Percentiles rank a stretch among this genome's conserved stretches.
These are phyloP conservation scores for Laticauda colubrina DNA, from an alignment of 2,113 vertebrate species.

Conservation along the genomic window DNA sequence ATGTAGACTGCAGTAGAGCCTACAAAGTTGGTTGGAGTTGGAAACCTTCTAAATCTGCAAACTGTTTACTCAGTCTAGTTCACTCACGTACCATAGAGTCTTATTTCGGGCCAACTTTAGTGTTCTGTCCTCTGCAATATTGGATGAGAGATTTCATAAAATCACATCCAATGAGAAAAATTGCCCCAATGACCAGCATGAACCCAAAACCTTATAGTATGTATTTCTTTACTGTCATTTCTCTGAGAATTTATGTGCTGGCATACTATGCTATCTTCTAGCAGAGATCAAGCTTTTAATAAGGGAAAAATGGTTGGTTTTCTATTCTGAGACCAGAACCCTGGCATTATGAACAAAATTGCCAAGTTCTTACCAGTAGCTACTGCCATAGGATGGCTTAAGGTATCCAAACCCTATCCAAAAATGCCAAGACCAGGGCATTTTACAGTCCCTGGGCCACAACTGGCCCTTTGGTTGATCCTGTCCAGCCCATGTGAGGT, in stretches of 20 bases:
- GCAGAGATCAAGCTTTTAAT: background rate
- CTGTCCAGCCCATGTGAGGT: background rate
- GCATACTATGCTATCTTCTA: background rate
- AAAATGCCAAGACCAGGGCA: background rate
- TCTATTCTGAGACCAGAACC: background rate
- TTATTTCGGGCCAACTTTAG: background rate
- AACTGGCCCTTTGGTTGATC: background rate
- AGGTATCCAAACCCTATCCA: background rate
- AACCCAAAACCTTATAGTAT: background rate
- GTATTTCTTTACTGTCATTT: background rate
- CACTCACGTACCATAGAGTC: background rate
- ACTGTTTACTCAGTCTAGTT: background rate
- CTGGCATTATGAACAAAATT: background rate
- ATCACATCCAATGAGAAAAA: background rate
- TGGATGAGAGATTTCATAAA: background rate
- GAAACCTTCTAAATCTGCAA: background rate
- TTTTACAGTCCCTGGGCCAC: background rate
- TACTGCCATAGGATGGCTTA: background rate
- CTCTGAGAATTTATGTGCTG: background rate
- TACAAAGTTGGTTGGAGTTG: background rate
- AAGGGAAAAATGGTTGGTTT: background rate
- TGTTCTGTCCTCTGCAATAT: background rate
- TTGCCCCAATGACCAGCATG: background rate
- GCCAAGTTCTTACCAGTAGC: background rate
- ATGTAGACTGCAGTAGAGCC: background rate